Percentiles rank a stretch among this genome's conserved stretches.
These are phyloP conservation scores for Eospalax fontanierii DNA, from an alignment of 2,797 vertebrate genomes.

Conservation along the genomic window DNA sequence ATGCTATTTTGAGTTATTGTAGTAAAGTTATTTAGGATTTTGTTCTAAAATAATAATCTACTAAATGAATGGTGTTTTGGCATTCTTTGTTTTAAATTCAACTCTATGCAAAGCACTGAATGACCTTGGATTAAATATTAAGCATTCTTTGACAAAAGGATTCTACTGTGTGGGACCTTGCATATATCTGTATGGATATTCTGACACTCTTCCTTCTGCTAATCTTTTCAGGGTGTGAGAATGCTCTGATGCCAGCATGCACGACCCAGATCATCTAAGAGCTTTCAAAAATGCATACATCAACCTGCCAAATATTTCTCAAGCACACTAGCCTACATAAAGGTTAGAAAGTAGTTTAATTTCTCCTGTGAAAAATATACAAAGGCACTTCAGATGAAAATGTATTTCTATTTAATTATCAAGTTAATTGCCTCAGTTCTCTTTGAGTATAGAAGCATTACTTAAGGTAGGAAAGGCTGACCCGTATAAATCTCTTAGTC, in stretches of 20 bases:
- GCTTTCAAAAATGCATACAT: not conserved
- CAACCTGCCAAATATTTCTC: not conserved
- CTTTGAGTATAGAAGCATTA: slow-evolving; percentile 17
- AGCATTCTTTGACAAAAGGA: not conserved
- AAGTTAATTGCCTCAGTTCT: slow-evolving; percentile 53
- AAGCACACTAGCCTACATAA: not conserved
- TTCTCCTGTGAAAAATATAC: slow-evolving; percentile 50
- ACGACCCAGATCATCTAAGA: not conserved
- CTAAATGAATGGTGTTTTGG: not conserved
- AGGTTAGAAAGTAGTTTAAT: not conserved
- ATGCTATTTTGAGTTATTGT: not conserved
- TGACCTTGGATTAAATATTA: not conserved
- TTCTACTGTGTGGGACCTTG: not conserved
- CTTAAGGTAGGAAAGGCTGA: not conserved
- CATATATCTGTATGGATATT: not conserved
- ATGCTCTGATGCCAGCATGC: rapidly evolving
- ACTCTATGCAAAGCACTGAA: not conserved
- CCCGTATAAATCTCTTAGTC: slow-evolving; percentile 67
- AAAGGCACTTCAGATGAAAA: slow-evolving; percentile 40
- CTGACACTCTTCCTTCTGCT: not conserved
- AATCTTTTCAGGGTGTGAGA: not conserved
- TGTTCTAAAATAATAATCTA: slow-evolving; percentile 8
- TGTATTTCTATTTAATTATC: slow-evolving; percentile 56
- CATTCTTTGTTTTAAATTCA: slow-evolving; percentile 44
- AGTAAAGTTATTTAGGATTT: slow-evolving; percentile 3